Percentiles rank a stretch among this genome's conserved stretches.
phyloP scores from a whole-genome alignment of 2,113 vertebrate species.

The Tachysurus fulvidraco region DNA sequence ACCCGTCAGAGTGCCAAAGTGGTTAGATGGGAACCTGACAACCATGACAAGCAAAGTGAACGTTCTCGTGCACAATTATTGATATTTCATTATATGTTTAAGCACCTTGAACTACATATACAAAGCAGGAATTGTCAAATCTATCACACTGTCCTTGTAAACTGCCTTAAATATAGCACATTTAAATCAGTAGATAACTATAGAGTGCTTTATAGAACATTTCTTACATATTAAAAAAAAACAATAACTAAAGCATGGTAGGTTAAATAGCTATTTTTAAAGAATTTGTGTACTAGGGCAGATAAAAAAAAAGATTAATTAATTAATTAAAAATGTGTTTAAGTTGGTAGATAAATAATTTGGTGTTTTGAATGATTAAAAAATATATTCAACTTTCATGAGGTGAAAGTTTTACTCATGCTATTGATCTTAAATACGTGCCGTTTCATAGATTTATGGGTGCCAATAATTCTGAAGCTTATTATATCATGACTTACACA shows the following conservation, averaged over 20 bases:
- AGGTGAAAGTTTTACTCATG: neutral
- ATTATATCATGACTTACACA: slow-evolving; percentile 67
- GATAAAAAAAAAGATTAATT: no score
- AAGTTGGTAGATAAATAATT: neutral
- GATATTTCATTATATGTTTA: neutral
- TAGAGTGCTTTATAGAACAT: neutral
- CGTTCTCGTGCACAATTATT: neutral
- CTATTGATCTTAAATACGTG: neutral
- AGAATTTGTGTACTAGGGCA: neutral
- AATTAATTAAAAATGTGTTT: neutral
- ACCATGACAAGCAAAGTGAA: neutral
- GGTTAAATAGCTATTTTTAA: neutral
- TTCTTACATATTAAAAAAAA: neutral
- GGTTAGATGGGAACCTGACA: slow-evolving; percentile 80
- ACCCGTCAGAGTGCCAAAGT: slow-evolving; percentile 85
- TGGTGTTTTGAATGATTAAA: neutral
- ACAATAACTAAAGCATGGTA: neutral
- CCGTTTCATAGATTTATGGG: neutral
- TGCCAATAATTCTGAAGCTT: neutral
- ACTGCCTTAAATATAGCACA: neutral
- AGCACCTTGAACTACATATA: neutral
- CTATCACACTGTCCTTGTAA: neutral
- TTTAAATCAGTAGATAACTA: neutral
- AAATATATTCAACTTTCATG: neutral
- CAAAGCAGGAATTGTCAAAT: neutral